phyloP scores from a whole-genome alignment of 2,113 vertebrate species.

The Hippopotamus amphibius region DNA sequence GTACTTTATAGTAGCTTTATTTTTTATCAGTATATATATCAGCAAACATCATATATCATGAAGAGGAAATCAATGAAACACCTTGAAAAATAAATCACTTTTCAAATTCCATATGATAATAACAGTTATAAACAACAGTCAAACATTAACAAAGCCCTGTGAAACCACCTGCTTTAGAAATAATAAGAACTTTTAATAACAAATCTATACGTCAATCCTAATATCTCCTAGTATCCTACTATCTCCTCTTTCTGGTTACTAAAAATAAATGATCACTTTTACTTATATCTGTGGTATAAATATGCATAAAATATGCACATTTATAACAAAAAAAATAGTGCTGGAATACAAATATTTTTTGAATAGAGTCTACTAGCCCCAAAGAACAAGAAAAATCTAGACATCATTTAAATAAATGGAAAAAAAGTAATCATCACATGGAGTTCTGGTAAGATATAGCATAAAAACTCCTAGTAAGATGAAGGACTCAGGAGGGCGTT shows the following conservation, averaged over 20 bases:
- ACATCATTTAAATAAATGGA: not conserved
- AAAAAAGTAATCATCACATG: not conserved
- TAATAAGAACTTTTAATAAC: slow-evolving; percentile 21
- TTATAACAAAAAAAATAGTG: slow-evolving; percentile 19
- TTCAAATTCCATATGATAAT: slow-evolving; percentile 55
- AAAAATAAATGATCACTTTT: slow-evolving; percentile 53
- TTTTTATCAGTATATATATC: not conserved
- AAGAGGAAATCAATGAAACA: slow-evolving; percentile 19
- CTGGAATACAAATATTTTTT: not conserved
- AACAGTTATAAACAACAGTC: not conserved
- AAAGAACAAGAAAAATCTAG: slow-evolving; percentile 43
- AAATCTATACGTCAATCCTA: not conserved
- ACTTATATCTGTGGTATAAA: not conserved
- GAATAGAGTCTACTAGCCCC: not conserved
- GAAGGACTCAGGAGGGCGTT: not conserved
- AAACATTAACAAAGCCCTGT: slow-evolving; percentile 49
- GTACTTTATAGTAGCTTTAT: not conserved
- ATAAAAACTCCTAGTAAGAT: not conserved
- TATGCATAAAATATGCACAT: not conserved
- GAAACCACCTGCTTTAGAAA: slow-evolving; percentile 52
- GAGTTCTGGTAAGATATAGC: not conserved
- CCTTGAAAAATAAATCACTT: slow-evolving; percentile 39
- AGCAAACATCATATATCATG: not conserved
- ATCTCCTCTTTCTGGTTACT: not conserved
- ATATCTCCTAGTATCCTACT: not conserved